These are phyloP conservation scores for Agrochola lychnidis DNA, from an alignment of 2,888 invertebrate genomes.

Conservation along the genomic window DNA sequence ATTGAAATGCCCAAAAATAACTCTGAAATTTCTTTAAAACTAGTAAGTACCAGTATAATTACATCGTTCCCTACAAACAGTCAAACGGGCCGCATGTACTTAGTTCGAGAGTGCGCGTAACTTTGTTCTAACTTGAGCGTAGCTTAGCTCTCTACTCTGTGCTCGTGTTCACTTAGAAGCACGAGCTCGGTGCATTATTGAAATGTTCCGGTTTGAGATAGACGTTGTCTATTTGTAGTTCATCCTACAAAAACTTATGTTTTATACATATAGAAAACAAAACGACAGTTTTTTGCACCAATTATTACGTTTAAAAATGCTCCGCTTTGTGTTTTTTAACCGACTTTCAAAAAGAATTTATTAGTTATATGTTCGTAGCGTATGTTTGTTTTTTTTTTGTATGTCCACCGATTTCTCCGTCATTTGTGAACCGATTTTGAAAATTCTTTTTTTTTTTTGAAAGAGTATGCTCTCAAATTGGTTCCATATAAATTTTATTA, in stretches of 20 bases:
- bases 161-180: conserved; percentile 32
- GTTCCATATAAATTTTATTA: no score
- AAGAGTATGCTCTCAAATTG: no score
- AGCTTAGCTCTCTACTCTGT: conserved; percentile 19
- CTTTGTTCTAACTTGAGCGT: conserved; percentile 36
- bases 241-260: not conserved
- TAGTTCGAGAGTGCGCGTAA: conserved; percentile 27
- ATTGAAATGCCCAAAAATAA: not conserved
- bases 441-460: no score
- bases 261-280: no score
- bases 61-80: conserved; percentile 15
- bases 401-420: no score
- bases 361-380: no score
- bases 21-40: not conserved
- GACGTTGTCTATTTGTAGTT: conserved; percentile 24
- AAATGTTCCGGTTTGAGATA: conserved; percentile 20
- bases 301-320: not conserved
- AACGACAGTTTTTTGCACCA: not conserved
- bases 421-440: no score
- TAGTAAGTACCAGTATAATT: conserved; percentile 5
- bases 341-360: no score
- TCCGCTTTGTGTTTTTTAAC: not conserved
- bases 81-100: not conserved
- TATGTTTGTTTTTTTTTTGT: no score
- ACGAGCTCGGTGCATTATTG: conserved; percentile 50